These are phyloP conservation scores for Microplitis deprimator DNA, from an alignment of 2,888 invertebrate species.

Conservation along the genomic window DNA sequence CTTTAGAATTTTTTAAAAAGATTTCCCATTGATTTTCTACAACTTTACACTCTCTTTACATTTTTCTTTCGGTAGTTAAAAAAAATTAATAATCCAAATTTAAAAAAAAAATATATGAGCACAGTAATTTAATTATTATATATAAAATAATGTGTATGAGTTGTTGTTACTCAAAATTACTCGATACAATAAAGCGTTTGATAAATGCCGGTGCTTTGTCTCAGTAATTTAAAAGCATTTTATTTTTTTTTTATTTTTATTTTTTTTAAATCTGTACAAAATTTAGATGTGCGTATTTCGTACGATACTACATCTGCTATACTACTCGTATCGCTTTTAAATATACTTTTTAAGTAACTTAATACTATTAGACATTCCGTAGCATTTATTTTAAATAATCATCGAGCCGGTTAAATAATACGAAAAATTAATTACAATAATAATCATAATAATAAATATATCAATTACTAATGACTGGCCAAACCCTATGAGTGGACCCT, in stretches of 20 bases:
- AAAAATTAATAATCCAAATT: not conserved
- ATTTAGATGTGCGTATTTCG: conserved; percentile 21
- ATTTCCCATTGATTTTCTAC: conserved; percentile 51
- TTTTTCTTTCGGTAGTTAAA: conserved; percentile 23
- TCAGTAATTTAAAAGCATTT: conserved; percentile 14
- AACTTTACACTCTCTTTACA: conserved; percentile 31
- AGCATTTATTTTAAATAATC: conserved; percentile 19
- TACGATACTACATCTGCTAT: conserved; percentile 6
- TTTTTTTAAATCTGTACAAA: not conserved
- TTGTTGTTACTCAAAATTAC: conserved; percentile 20
- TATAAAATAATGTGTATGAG: conserved; percentile 22
- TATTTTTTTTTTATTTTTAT: not conserved
- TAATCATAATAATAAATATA: not conserved
- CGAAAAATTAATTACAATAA: not conserved
- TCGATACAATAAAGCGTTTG: conserved; percentile 19
- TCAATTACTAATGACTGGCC: conserved; percentile 16
- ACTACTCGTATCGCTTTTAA: conserved; percentile 7
- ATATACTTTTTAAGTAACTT: not conserved
- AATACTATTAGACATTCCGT: conserved; percentile 7
- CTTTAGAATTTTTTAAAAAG: conserved; percentile 54
- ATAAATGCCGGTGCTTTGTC: not conserved
- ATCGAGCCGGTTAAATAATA: conserved; percentile 35
- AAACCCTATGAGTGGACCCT: conserved; percentile 50
- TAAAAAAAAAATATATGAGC: not conserved
- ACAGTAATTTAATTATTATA: conserved; percentile 27